Evolutionary conservation across 2,888 invertebrate genomes (phyloP).

Genomic region (Gnatocerus cornutus): DNA sequence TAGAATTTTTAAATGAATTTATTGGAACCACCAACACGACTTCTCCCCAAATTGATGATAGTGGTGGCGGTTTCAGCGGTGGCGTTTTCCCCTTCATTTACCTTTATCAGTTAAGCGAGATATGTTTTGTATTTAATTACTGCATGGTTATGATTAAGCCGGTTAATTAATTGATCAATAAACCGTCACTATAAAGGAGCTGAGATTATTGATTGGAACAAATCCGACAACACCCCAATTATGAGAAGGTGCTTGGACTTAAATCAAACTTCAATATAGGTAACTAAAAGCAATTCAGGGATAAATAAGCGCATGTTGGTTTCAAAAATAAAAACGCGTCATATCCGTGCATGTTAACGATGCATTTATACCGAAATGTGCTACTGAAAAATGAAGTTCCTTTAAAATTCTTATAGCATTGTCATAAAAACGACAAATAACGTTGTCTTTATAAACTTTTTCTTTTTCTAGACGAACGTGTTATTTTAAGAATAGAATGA

Average conservation of each 20-base stretch:
- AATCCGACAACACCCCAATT: not conserved
- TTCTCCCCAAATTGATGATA: slow-evolving; percentile 22
- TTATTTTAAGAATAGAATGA: slow-evolving; percentile 44
- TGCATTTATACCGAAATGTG: slow-evolving; percentile 5
- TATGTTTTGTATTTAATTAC: slow-evolving; percentile 39
- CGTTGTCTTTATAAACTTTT: slow-evolving; percentile 23
- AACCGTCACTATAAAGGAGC: slow-evolving; percentile 3
- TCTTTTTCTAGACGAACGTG: slow-evolving; percentile 26
- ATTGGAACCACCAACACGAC: slow-evolving; percentile 10
- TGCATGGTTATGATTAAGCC: slow-evolving; percentile 23
- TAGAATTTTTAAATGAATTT: slow-evolving; percentile 25
- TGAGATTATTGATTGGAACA: slow-evolving; percentile 7
- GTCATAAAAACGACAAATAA: slow-evolving; percentile 16
- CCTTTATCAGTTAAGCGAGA: slow-evolving; percentile 33
- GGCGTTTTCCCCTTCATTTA: slow-evolving; percentile 37
- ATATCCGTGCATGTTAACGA: slow-evolving; percentile 5
- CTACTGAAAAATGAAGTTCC: slow-evolving; percentile 4
- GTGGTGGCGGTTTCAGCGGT: slow-evolving; percentile 18
- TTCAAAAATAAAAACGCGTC: slow-evolving; percentile 4
- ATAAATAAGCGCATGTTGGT: not conserved
- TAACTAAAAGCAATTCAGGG: not conserved
- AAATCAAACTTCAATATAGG: not conserved
- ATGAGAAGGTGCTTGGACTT: not conserved
- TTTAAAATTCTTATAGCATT: not conserved
- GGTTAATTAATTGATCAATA: slow-evolving; percentile 27